Conservation (phyloP, 2,113 vertebrate species). For the Hyla sarda region DNA sequence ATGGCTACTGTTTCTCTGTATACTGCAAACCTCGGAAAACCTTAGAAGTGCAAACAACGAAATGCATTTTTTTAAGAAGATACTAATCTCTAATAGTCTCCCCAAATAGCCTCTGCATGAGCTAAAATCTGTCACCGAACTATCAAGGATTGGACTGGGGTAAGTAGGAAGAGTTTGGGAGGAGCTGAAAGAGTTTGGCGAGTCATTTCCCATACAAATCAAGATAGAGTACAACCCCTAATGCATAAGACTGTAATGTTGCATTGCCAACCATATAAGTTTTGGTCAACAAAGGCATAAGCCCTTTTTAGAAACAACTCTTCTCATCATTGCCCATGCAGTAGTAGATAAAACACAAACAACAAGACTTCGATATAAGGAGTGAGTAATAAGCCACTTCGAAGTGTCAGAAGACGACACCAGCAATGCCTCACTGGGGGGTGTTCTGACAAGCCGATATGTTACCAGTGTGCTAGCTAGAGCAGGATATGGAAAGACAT, state of each 20-base stretch:
- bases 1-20: no score
- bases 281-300: background rate
- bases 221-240: background rate
- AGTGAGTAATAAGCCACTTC: background rate
- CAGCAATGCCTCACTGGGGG: constrained; percentile 12
- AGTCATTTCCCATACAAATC: background rate
- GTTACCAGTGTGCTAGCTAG: constrained; percentile 5
- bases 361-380: background rate
- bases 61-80: no score
- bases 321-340: background rate
- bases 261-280: no score
- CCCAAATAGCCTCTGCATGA: no score
- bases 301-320: background rate
- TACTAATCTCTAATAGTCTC: no score
- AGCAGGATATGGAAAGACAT: constrained; percentile 56
- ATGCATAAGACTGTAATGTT: background rate
- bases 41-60: no score
- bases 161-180: no score
- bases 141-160: no score
- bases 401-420: constrained; percentile 28
- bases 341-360: background rate
- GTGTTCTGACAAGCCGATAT: constrained; percentile 31
- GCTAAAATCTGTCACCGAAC: no score
- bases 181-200: no score
- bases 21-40: no score